These are phyloP conservation scores for Pammene aurita DNA, from an alignment of 2,888 invertebrate species.

Conservation along the genomic window DNA sequence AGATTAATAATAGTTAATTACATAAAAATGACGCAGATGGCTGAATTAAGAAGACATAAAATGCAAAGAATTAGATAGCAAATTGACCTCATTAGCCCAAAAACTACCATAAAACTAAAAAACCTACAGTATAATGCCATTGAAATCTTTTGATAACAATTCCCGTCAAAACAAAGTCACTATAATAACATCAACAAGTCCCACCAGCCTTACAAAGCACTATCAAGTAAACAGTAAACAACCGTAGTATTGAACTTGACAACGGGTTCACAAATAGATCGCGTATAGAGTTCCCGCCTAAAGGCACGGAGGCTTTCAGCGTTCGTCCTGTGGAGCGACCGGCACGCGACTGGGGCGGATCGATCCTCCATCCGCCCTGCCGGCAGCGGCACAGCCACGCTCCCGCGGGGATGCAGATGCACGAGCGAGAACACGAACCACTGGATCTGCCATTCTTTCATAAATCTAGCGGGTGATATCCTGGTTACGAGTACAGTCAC, in stretches of 20 bases:
- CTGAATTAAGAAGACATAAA: no score
- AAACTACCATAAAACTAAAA: no score
- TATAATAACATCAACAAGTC: slow-evolving; percentile 21
- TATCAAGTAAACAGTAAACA: slow-evolving; percentile 27
- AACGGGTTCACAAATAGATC: slow-evolving; percentile 35
- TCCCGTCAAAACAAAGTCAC: not conserved
- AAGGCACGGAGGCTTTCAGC: slow-evolving; percentile 66
- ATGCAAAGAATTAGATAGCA: no score
- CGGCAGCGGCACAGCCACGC: slow-evolving; percentile 46
- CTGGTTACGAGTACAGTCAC: no score
- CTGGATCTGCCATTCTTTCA: slow-evolving; percentile 54
- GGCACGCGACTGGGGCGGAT: slow-evolving; percentile 74
- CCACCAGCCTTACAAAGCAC: slow-evolving; percentile 11
- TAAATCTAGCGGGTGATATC: not conserved
- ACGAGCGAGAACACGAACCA: slow-evolving; percentile 49
- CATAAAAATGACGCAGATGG: no score
- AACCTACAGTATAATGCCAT: slow-evolving; percentile 15
- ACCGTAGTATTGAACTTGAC: slow-evolving; percentile 14
- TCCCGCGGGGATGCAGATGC: slow-evolving; percentile 82
- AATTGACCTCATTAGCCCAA: no score
- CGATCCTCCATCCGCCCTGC: slow-evolving; percentile 73
- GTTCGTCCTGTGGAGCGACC: slow-evolving; percentile 61
- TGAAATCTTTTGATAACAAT: slow-evolving; percentile 21
- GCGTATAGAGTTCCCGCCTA: slow-evolving; percentile 71
- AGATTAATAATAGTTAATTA: no score